A percentile compares a stretch with the other conserved stretches of the same genome.
Evolutionary conservation across 2,797 vertebrate species (phyloP).

Genomic region (Amphiprion clarkii): DNA sequence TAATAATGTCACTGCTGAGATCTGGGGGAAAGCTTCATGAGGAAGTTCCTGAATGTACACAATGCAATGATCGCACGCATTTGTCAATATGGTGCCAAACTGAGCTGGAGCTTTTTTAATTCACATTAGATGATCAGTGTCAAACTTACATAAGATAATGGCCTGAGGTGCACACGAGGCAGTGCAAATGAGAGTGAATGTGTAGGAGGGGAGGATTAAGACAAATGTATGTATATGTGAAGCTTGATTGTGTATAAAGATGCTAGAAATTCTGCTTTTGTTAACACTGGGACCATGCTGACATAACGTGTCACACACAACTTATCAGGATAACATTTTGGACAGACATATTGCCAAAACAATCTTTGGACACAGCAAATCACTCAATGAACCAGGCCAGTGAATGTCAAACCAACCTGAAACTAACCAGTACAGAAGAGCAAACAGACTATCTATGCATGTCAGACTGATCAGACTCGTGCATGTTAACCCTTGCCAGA

Average conservation of each 20-base stretch:
- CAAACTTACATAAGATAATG: slow-evolving; percentile 4
- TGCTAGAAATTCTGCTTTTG: neutral
- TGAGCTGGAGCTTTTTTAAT: slow-evolving; percentile 7
- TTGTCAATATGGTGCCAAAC: slow-evolving; percentile 19
- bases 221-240: neutral
- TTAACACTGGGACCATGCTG: neutral
- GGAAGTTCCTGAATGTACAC: slow-evolving; percentile 1
- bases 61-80: slow-evolving; percentile 1
- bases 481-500: slow-evolving; percentile 33
- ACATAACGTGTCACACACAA: neutral
- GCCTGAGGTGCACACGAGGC: neutral
- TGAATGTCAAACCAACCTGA: slow-evolving; percentile 16
- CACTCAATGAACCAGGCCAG: neutral
- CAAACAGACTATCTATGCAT: slow-evolving; percentile 6
- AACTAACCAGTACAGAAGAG: slow-evolving; percentile 8
- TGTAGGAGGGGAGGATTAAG: slow-evolving; percentile 14
- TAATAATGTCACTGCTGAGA: neutral
- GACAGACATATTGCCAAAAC: neutral
- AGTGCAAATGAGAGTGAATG: neutral
- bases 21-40: neutral
- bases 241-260: neutral
- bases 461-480: slow-evolving; percentile 36
- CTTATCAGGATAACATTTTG: neutral
- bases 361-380: slow-evolving; percentile 14
- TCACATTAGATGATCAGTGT: slow-evolving; percentile 11